Percentiles rank a stretch among this genome's conserved stretches.
These are phyloP conservation scores for Decapterus maruadsi DNA, from an alignment of 2,797 vertebrate genomes.

Conservation along the genomic window DNA sequence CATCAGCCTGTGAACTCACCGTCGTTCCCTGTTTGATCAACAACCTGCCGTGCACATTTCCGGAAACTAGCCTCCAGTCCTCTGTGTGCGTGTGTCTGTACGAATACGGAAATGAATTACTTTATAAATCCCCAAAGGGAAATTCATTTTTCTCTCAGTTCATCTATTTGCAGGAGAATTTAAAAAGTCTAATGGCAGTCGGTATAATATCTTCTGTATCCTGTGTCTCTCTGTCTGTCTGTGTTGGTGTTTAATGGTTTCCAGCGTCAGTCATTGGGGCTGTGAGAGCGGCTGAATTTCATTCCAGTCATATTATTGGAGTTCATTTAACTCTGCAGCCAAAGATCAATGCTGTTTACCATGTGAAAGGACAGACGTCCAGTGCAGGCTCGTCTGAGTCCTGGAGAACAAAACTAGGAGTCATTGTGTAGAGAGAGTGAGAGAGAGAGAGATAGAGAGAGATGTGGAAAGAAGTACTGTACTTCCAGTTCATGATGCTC, in stretches of 20 bases:
- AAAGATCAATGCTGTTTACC: conserved; percentile 11
- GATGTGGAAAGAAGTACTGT: too few species aligned
- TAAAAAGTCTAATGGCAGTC: too few species aligned
- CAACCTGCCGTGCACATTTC: conserved; percentile 40
- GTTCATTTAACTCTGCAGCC: conserved; percentile 20
- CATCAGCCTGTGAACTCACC: conserved; percentile 28
- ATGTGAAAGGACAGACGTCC: background rate
- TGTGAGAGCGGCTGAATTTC: conserved; percentile 25
- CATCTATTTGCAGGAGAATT: too few species aligned
- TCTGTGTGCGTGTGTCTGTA: background rate
- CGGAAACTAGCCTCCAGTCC: conserved; percentile 36
- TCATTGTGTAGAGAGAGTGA: too few species aligned
- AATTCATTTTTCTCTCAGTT: too few species aligned
- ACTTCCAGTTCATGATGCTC: background rate
- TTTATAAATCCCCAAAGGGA: too few species aligned
- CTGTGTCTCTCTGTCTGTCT: too few species aligned
- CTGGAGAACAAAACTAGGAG: background rate
- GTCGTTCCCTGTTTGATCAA: conserved; percentile 31
- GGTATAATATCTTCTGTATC: too few species aligned
- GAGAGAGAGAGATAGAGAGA: too few species aligned
- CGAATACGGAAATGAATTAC: too few species aligned
- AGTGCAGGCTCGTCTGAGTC: background rate
- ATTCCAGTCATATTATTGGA: conserved; percentile 6
- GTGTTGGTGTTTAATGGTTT: conserved; percentile 36
- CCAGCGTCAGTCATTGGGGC: background rate